Evolutionary conservation across 2,888 invertebrate species (phyloP).

Genomic region (Parelbella ahira): DNA sequence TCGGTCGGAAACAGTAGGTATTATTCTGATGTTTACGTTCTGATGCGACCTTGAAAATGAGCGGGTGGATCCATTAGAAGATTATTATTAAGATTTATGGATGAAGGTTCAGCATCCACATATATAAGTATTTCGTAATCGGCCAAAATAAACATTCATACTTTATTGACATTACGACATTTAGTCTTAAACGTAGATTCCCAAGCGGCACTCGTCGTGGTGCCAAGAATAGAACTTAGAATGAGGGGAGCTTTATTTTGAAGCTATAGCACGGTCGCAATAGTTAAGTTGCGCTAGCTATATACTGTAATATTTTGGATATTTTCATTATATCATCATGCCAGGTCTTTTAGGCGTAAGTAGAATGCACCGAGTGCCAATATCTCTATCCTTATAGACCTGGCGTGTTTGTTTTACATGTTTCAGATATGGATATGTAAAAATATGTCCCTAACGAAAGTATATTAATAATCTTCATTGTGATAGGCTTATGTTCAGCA

Average conservation of each 20-base stretch:
- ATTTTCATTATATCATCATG: too few species aligned
- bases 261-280: constrained; percentile 34
- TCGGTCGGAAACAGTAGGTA: constrained; percentile 59
- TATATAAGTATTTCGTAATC: constrained; percentile 72
- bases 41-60: constrained; percentile 58
- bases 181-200: constrained; percentile 54
- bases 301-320: not conserved
- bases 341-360: too few species aligned
- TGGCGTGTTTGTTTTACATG: too few species aligned
- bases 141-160: constrained; percentile 74
- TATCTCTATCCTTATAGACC: too few species aligned
- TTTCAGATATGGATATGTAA: too few species aligned
- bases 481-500: too few species aligned
- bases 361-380: too few species aligned
- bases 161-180: constrained; percentile 78
- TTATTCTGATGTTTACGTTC: constrained; percentile 53
- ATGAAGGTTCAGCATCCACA: too few species aligned
- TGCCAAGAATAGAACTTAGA: constrained; percentile 61
- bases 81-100: constrained; percentile 67
- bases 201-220: constrained; percentile 42
- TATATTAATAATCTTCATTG: too few species aligned
- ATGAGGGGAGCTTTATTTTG: constrained; percentile 68
- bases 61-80: constrained; percentile 52
- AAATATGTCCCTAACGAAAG: too few species aligned
- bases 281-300: not conserved